Conservation (phyloP, 1,140 invertebrate genomes). For the Mya arenaria region DNA sequence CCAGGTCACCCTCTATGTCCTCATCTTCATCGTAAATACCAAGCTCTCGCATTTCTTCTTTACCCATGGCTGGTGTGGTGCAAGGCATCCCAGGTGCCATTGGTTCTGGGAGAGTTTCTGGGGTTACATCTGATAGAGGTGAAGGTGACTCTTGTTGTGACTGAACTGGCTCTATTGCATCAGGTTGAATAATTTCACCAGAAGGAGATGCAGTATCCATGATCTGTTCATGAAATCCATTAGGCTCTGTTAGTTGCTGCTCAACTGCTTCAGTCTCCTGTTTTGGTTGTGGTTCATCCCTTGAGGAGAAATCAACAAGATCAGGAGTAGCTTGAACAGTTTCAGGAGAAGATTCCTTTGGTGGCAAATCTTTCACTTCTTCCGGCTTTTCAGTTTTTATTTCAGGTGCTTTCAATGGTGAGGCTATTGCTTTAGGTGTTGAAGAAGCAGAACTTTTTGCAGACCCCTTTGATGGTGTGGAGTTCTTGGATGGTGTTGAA, state of each 20-base stretch:
- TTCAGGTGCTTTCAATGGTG: constrained; percentile 27
- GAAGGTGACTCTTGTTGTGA: constrained; percentile 62
- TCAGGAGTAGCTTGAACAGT: constrained; percentile 17
- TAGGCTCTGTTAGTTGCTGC: background rate
- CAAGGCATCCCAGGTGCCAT: constrained; percentile 16
- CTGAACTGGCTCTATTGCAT: constrained; percentile 15
- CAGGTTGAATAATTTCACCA: constrained; percentile 23
- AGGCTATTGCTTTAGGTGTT: constrained; percentile 17
- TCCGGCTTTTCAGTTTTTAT: background rate
- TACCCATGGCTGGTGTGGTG: constrained; percentile 37
- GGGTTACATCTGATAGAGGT: constrained; percentile 58
- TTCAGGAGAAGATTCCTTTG: constrained; percentile 20
- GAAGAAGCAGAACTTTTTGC: constrained; percentile 50
- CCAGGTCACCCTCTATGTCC: constrained; percentile 49
- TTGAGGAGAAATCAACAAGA: constrained; percentile 35
- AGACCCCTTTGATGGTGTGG: constrained; percentile 28
- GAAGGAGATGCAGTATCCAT: constrained; percentile 29
- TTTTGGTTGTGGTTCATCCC: constrained; percentile 32
- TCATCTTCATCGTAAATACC: constrained; percentile 73
- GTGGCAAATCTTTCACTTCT: background rate
- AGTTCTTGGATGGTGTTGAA: constrained; percentile 22
- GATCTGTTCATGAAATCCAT: constrained; percentile 32
- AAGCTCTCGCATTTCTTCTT: constrained; percentile 66
- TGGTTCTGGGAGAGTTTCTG: constrained; percentile 54
- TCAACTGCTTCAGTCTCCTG: constrained; percentile 36